phyloP scores from a whole-genome alignment of 1,140 invertebrate species.

The Drosophila orena region DNA sequence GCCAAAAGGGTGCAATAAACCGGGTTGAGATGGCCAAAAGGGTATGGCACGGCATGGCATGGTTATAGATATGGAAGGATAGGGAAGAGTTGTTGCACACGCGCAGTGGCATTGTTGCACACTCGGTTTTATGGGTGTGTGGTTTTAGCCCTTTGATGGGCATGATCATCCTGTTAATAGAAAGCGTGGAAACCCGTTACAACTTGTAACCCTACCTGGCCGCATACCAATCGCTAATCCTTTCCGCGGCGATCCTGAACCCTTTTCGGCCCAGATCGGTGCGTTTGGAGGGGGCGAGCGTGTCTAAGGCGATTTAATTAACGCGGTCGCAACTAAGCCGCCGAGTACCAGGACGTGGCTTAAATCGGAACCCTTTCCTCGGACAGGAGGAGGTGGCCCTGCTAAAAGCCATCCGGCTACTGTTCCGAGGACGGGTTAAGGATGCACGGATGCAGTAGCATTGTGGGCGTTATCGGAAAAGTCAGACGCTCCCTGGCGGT shows the following conservation, averaged over 20 bases:
- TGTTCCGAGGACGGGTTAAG: slow-evolving; percentile 46
- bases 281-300: slow-evolving; percentile 45
- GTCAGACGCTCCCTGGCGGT: slow-evolving; percentile 10
- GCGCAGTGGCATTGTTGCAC: slow-evolving; percentile 73
- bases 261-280: slow-evolving; percentile 48
- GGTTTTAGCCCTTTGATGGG: slow-evolving; percentile 85
- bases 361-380: slow-evolving; percentile 62
- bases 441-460: slow-evolving; percentile 15
- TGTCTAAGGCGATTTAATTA: slow-evolving; percentile 84
- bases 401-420: slow-evolving; percentile 70
- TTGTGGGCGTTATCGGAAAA: slow-evolving; percentile 14
- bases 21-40: slow-evolving; percentile 10
- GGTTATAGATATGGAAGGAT: not conserved
- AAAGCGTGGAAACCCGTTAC: slow-evolving; percentile 58
- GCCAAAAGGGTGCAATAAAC: slow-evolving; percentile 16
- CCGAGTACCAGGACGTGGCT: slow-evolving; percentile 28
- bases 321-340: slow-evolving; percentile 75
- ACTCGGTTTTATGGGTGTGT: slow-evolving; percentile 83
- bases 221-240: slow-evolving; percentile 17
- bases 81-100: slow-evolving; percentile 50
- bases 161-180: slow-evolving; percentile 84
- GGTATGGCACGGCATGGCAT: not conserved
- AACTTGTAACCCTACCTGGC: slow-evolving; percentile 12
- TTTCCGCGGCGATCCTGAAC: slow-evolving; percentile 46
- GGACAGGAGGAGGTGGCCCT: slow-evolving; percentile 49